Conservation (phyloP, 2,888 invertebrate species). For the Hydroisotoma schaefferi region DNA sequence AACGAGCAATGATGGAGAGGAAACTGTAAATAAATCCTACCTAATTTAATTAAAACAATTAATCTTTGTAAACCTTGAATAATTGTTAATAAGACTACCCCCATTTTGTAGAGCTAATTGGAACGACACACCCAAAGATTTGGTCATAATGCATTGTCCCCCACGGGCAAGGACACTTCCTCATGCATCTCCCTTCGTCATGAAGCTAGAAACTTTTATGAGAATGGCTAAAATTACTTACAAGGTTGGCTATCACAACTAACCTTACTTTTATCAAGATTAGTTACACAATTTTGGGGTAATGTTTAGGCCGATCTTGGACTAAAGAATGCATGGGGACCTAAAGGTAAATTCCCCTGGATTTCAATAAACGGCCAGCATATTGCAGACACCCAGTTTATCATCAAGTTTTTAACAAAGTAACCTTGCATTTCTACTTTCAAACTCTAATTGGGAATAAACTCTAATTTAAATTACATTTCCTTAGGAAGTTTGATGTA, state of each 20-base stretch:
- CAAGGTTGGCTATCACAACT: constrained; percentile 1
- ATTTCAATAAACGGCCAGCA: constrained; percentile 42
- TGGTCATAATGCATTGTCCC: constrained; percentile 23
- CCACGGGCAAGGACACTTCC: neutral
- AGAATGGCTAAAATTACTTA: constrained; percentile 25
- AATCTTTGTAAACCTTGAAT: neutral
- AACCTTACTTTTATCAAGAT: neutral
- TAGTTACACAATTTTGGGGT: neutral
- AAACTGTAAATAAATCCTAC: neutral
- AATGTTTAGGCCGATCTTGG: constrained; percentile 16
- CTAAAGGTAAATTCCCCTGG: constrained; percentile 40
- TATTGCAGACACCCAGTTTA: constrained; percentile 35
- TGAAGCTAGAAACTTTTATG: constrained; percentile 31
- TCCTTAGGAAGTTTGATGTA: constrained; percentile 43
- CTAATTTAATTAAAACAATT: neutral
- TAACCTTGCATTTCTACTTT: constrained; percentile 9
- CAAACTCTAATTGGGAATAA: neutral
- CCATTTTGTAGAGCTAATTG: constrained; percentile 27
- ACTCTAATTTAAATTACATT: neutral
- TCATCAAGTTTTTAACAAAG: constrained; percentile 30
- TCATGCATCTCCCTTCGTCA: constrained; percentile 21
- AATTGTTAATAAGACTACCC: neutral
- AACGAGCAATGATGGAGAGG: too few relatives aligned
- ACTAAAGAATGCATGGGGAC: constrained; percentile 18
- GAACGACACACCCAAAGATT: constrained; percentile 27